Evolutionary conservation across 2,888 invertebrate genomes (phyloP).

Genomic region (Alentia gelatinosa): DNA sequence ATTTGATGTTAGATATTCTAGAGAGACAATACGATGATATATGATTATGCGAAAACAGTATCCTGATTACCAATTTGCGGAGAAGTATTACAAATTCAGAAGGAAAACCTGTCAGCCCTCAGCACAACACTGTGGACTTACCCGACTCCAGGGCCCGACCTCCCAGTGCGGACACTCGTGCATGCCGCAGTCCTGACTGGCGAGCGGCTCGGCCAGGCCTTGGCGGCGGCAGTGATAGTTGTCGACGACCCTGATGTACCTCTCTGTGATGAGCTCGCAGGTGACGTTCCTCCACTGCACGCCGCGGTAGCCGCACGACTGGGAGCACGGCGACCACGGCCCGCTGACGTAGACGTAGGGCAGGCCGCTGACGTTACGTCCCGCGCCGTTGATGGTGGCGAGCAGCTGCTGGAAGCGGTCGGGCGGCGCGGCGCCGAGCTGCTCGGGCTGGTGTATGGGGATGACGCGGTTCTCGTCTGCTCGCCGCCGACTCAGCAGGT

Average conservation of each 20-base stretch:
- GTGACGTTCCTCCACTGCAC: slow-evolving; percentile 87
- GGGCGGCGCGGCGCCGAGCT: background rate
- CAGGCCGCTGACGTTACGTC: slow-evolving; percentile 10
- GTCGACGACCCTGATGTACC: slow-evolving; percentile 86
- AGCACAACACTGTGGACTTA: too few relatives aligned
- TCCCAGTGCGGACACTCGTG: slow-evolving; percentile 94
- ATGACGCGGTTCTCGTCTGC: background rate
- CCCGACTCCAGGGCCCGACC: slow-evolving; percentile 95
- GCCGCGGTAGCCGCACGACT: slow-evolving; percentile 90
- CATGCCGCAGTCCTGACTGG: slow-evolving; percentile 90
- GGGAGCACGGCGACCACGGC: slow-evolving; percentile 93
- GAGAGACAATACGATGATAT: too few relatives aligned
- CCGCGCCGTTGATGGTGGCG: background rate
- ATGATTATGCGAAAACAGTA: too few relatives aligned
- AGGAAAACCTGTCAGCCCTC: too few relatives aligned
- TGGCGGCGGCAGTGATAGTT: slow-evolving; percentile 55
- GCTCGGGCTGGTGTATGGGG: slow-evolving; percentile 19
- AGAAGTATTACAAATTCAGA: too few relatives aligned
- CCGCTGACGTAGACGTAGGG: slow-evolving; percentile 73
- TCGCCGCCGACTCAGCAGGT: background rate
- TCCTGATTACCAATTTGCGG: too few relatives aligned
- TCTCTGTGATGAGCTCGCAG: slow-evolving; percentile 83
- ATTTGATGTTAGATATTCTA: too few relatives aligned
- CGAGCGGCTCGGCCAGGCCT: slow-evolving; percentile 84
- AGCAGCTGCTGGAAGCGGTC: background rate